Percentiles rank a stretch among this genome's conserved stretches.
Conservation (phyloP, 2,797 vertebrate species). For the Hylomyscus alleni region DNA sequence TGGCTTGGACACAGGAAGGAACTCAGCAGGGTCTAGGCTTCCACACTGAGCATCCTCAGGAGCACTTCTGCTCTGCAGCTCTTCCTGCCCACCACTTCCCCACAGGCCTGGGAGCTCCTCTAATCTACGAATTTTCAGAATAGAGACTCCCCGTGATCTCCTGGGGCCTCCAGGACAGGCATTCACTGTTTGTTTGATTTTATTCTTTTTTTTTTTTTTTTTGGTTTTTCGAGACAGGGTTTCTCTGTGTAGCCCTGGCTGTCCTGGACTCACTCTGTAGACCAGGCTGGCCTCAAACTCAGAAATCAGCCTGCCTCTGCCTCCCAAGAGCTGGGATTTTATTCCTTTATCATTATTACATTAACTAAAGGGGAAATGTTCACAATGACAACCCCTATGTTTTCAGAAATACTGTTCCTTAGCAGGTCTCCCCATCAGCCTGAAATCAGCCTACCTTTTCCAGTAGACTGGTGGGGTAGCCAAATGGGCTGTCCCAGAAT, state of each 20-base stretch:
- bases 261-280: too few relatives aligned
- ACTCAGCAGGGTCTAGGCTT: neutral
- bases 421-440: neutral
- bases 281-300: too few relatives aligned
- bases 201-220: too few relatives aligned
- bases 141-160: neutral
- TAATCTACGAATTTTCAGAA: neutral
- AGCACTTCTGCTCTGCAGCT: neutral
- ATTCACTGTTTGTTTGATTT: neutral
- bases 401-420: slow-evolving; percentile 29
- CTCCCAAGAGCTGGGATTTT: too few relatives aligned
- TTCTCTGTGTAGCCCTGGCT: too few relatives aligned
- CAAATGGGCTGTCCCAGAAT: neutral
- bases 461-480: neutral
- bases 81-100: neutral
- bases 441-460: neutral
- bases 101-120: neutral
- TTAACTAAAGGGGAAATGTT: neutral
- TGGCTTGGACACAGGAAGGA: neutral
- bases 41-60: neutral
- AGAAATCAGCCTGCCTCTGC: too few relatives aligned
- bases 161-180: neutral
- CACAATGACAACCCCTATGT: neutral
- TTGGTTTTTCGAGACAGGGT: too few relatives aligned
- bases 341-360: neutral